Evolutionary conservation across 2,888 invertebrate species (phyloP), one percentile per base, ranked within the genome.

Genomic region (Sabatieria punctata): DNA sequence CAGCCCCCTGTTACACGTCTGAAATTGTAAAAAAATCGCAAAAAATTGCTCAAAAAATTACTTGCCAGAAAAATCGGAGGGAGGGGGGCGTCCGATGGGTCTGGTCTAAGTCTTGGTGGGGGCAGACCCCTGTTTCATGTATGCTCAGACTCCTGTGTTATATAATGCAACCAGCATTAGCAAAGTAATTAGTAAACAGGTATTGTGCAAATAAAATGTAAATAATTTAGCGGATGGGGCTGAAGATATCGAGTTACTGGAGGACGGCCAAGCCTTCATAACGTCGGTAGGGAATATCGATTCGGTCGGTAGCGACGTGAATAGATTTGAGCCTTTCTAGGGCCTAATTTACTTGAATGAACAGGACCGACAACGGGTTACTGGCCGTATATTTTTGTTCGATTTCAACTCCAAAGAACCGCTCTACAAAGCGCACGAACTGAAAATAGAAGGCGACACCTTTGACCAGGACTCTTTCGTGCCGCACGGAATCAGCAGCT

Each of bases 401-500:
- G 40, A 44, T 8, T 40, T 43, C 22, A 19, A 8, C 1, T 4
- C 18, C 19, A 19, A 19, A 27, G 40, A 13, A 4, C 8, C 15
- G 15, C 42, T 33, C 4, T n/a, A 11, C 19, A 27, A 35, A 4
- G 21, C 36, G 23, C 4, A 25, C 13, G 2, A 23, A 2, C 8
- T 13, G 19, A 13, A 4, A n/a, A 13, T n/a, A 6, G 25, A 21
- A 4, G 25, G 33, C 1, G 11, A 8, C 21, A 33, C 40, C 13
- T 41, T 41, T 27, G 36, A 39, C 13, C 1, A 13, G 19, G 4
- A 35, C 2, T 47, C 35, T 4, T 49, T 49, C 44, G 30, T 21
- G n/a, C 49, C 49, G 21, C 37, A 41, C 23, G 49, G 47, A 24
- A 41, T 49, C 4, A 27, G 24, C 19, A 24, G 33, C 37, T 46